Conservation (phyloP, 2,113 vertebrate species). For the Spermophilus dauricus region DNA sequence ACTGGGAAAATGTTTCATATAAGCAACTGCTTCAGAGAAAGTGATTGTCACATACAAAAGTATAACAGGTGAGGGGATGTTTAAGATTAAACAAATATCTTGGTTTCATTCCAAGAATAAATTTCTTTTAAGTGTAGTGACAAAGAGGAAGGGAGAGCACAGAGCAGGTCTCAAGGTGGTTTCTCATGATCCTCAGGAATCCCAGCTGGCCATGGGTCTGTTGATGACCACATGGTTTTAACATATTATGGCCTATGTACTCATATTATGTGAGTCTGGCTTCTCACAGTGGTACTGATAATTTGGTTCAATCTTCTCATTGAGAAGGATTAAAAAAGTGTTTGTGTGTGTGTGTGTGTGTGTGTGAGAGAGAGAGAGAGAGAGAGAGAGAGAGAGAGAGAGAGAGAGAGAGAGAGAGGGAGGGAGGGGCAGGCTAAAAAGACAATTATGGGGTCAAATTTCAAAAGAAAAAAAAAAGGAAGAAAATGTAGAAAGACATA, state of each 20-base stretch:
- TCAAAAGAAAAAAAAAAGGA: not conserved
- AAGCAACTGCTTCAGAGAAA: not conserved
- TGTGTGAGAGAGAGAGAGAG: too few relatives aligned
- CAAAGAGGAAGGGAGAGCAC: not conserved
- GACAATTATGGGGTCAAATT: not conserved
- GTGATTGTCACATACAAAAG: not conserved
- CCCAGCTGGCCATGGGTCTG: not conserved
- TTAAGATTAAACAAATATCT: not conserved
- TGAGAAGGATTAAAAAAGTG: not conserved
- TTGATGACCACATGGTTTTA: not conserved
- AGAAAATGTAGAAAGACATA: not conserved
- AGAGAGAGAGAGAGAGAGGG: too few relatives aligned
- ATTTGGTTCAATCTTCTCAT: not conserved
- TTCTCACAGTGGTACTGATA: not conserved
- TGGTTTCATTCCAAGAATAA: not conserved
- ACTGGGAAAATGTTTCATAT: not conserved
- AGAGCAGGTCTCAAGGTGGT: not conserved
- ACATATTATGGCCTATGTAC: not conserved
- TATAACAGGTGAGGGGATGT: not conserved
- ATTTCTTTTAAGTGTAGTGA: not conserved
- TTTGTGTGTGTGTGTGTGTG: not conserved
- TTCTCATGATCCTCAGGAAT: not conserved
- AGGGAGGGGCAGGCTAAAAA: not conserved
- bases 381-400: too few relatives aligned
- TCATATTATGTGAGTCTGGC: not conserved